Evolutionary conservation across 2,113 vertebrate genomes (phyloP), one percentile per base, ranked within the genome.

Genomic region (Alethe castanea): DNA sequence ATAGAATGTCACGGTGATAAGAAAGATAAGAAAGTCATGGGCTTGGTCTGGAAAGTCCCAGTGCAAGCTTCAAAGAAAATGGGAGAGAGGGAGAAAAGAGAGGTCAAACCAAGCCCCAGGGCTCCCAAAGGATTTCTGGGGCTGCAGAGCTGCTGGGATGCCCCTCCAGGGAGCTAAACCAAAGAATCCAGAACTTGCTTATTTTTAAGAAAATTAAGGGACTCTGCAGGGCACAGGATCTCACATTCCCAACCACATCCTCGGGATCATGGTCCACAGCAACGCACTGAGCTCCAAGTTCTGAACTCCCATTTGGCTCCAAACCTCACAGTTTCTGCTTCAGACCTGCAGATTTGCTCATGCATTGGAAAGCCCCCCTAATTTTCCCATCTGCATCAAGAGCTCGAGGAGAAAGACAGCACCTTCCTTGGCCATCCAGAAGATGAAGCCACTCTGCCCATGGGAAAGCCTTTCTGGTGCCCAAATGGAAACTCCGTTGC

Each of bases 191-290:
- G 29, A 62, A 26, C 11, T 14, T 47, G 19, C 31, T 54, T 16
- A 73, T 64, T 59, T 22, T 11, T 2, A 28, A 66, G 60, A 33
- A 81, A 62, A 47, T 24, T 0, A 12, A 29, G 18, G 17, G 1
- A 20, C 18, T 26, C 19, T 9, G 19, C 8, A 54, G 35, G 35
- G 33, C 44, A 29, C 6, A 23, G 71, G 44, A 47, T 28, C 57
- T 54, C 0, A 0, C 73, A 36, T 52, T 67, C 31, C 56, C 52
- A 66, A 1, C 35, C 69, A 54, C 11, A 50, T 42, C 83, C 33
- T 42, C 0, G 0, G 54, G 26, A 9, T 16, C 9, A 4, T 1
- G 22, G 14, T 52, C 45, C 62, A 42, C 31, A 7, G 19, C 40
- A 52, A 10, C 0, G 0, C 19, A 2, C 50, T 10, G 4, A 80